Evolutionary conservation across 2,888 invertebrate species (phyloP).

Genomic region (Nomada fabriciana): DNA sequence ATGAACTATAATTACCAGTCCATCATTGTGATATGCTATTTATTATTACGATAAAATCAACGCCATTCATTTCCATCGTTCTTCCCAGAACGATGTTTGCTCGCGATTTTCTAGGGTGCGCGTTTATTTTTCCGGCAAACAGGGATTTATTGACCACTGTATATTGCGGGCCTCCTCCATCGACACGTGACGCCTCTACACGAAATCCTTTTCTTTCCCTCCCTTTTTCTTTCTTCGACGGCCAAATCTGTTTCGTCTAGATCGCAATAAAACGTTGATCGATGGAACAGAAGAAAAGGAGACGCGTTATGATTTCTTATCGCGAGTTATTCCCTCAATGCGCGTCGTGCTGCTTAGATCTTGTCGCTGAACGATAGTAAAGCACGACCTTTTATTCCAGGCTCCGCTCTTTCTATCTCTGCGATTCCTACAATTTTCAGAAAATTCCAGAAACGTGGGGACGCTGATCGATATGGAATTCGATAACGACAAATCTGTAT

Average conservation of each 20-base stretch:
- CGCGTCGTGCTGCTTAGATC: not conserved
- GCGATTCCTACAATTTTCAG: too few relatives aligned
- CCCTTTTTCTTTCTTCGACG: not conserved
- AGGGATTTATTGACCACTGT: slow-evolving; percentile 24
- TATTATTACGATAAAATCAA: slow-evolving; percentile 7
- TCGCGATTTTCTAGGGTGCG: not conserved
- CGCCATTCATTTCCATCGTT: slow-evolving; percentile 6
- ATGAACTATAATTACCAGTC: not conserved
- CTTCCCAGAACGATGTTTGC: slow-evolving; percentile 9
- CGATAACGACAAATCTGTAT: not conserved
- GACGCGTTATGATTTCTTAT: slow-evolving; percentile 39
- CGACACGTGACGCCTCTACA: not conserved
- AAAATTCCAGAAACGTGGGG: too few relatives aligned
- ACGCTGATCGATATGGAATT: not conserved
- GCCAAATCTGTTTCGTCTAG: not conserved
- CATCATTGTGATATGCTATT: not conserved
- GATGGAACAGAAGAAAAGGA: not conserved
- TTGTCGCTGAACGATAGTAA: not conserved
- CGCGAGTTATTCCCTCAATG: not conserved
- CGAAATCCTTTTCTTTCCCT: not conserved
- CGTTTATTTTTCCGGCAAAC: not conserved
- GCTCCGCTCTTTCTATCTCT: too few relatives aligned
- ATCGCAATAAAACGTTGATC: slow-evolving; percentile 25
- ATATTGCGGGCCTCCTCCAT: not conserved
- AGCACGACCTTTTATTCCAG: too few relatives aligned